Base-by-base conservation (phyloP, 2,113 vertebrate genomes). In the Anthoscopus minutus region DNA sequence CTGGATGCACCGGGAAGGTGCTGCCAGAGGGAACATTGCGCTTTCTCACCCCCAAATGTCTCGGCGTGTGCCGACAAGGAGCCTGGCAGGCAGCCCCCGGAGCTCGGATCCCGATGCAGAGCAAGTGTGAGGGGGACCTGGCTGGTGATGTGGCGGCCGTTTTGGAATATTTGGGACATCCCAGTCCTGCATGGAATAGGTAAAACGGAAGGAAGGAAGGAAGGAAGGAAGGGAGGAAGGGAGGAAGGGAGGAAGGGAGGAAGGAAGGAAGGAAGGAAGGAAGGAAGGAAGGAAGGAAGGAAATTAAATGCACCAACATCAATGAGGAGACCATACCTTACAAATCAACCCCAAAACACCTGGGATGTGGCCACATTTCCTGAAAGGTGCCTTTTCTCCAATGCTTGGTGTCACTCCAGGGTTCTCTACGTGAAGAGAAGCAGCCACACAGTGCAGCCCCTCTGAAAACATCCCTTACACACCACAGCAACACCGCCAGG, bases 21-120 rank as follows among this genome's bases (percentile, higher is more conserved):
- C 5, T 14, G 27, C 22, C 69, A 2, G 77, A 7, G 33, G 37
- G 40, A 62, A n/a, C 6, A 0, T 0, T 0, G 5, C 1, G 67
- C 5, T 61, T 81, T 66, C 60, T 10, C 44, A 44, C 8, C 47
- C 60, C 60, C 0, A 9, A n/a, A 47, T 16, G 33, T 21, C 11
- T 35, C 81, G 0, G 42, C 5, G 21, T 6, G 9, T 1, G 4
- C 17, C 1, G 6, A 5, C 5, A 4, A 27, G 31, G 31, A 65
- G 81, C 18, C 9, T 11, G 67, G 62, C 51, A 42, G 53, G 72
- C 76, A 57, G 61, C 37, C 10, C n/a, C n/a, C 56, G 3, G 1
- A 38, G 57, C 57, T 40, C 21, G 11, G 42, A 31, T 6, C 38
- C 48, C 8, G 0, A 0, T 0, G 48, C 51, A 10, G 30, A 21